phyloP scores from a whole-genome alignment of 1,140 invertebrate species.

The Tetramorium parvispinum region DNA sequence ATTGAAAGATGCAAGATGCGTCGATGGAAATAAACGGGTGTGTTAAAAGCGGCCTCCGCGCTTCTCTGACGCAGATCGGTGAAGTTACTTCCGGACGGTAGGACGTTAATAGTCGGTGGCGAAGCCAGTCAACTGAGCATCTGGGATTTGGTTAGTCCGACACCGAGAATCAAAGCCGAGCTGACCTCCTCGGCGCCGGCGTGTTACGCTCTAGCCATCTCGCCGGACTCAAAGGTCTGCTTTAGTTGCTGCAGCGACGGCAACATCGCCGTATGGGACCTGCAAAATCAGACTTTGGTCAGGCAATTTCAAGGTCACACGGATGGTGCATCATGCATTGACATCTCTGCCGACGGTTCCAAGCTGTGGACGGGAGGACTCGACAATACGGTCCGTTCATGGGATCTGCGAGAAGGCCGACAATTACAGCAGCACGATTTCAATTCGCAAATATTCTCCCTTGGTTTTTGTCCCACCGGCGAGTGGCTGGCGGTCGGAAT shows the following conservation, averaged over 20 bases:
- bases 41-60: constrained; percentile 17
- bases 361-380: constrained; percentile 98
- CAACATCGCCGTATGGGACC: constrained; percentile 98
- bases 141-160: constrained; percentile 94
- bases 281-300: constrained; percentile 97
- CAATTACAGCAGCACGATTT: constrained; percentile 97
- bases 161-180: constrained; percentile 96
- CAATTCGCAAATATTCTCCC: constrained; percentile 95
- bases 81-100: constrained; percentile 95
- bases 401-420: constrained; percentile 96
- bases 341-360: constrained; percentile 97
- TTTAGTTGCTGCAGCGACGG: constrained; percentile 99
- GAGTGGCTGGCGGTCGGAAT: constrained; percentile 99
- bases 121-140: constrained; percentile 96
- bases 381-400: constrained; percentile 97
- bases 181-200: constrained; percentile 96
- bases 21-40: background rate
- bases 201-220: constrained; percentile 96
- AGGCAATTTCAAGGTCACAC: constrained; percentile 97
- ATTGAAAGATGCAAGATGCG: background rate
- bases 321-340: constrained; percentile 98
- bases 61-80: constrained; percentile 87
- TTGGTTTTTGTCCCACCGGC: constrained; percentile 98
- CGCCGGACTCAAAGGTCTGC: constrained; percentile 96
- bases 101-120: constrained; percentile 96